A percentile compares a stretch with the other conserved stretches of the same genome.
These are phyloP conservation scores for Siniperca obscura DNA, from an alignment of 2,797 vertebrate genomes.

Conservation along the genomic window DNA sequence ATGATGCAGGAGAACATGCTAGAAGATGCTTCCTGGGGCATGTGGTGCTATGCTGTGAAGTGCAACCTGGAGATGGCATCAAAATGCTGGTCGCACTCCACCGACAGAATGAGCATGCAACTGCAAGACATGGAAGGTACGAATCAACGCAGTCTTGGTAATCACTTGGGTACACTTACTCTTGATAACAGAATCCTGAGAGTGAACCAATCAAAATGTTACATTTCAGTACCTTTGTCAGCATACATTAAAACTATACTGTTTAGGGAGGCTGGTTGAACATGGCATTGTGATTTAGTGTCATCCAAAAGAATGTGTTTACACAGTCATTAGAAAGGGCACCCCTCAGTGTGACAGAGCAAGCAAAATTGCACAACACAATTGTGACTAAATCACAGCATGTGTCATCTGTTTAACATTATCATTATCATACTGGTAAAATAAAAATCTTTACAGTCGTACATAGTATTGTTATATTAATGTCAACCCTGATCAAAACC, in stretches of 20 bases:
- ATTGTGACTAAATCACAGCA: constrained; percentile 2
- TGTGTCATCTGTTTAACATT: constrained; percentile 2
- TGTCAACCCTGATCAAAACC: not conserved
- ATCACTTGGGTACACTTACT: not conserved
- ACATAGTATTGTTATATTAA: not conserved
- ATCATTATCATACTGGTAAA: not conserved
- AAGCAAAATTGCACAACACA: not conserved
- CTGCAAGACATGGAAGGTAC: not conserved
- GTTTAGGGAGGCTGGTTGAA: not conserved
- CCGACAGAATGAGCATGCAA: not conserved
- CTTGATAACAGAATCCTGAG: not conserved
- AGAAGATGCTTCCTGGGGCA: not conserved
- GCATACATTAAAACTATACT: not conserved
- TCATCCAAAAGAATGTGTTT: constrained; percentile 26
- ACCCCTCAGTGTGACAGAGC: constrained; percentile 3
- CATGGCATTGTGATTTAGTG: not conserved
- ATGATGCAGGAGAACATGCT: not conserved
- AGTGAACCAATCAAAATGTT: constrained; percentile 10
- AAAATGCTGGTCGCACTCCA: constrained; percentile 5
- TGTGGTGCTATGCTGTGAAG: not conserved
- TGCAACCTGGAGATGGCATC: not conserved
- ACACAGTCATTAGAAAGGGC: constrained; percentile 32
- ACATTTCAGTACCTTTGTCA: not conserved
- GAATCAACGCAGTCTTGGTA: not conserved
- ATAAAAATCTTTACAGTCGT: not conserved